Evolutionary conservation across 2,113 vertebrate species (phyloP).

Genomic region (Aleadryas rufinucha): DNA sequence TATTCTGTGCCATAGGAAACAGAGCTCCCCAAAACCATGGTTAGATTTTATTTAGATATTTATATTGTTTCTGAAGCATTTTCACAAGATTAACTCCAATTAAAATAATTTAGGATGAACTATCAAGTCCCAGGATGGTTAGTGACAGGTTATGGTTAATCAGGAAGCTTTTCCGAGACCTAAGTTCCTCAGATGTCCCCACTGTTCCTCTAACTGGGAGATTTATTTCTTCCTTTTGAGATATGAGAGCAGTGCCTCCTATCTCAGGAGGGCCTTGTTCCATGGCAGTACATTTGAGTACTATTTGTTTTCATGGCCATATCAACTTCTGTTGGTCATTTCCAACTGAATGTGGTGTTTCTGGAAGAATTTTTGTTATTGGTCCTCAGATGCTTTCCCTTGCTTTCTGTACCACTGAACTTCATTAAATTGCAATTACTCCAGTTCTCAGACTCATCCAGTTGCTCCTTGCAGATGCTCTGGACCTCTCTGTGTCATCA

Average conservation of each 20-base stretch:
- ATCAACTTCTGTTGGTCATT: background rate
- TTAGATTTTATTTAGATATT: background rate
- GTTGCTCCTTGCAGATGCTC: background rate
- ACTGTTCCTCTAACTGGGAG: background rate
- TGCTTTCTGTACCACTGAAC: background rate
- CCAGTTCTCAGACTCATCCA: background rate
- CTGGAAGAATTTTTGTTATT: background rate
- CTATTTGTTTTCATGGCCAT: background rate
- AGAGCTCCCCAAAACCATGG: background rate
- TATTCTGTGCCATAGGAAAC: background rate
- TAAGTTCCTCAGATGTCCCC: background rate
- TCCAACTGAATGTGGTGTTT: background rate
- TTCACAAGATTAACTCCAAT: background rate
- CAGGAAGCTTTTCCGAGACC: background rate
- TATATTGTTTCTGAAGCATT: background rate
- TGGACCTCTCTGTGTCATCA: background rate
- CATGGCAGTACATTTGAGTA: background rate
- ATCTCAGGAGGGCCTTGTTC: background rate
- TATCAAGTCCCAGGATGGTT: background rate
- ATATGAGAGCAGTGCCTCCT: background rate
- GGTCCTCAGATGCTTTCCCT: background rate
- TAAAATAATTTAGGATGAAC: background rate
- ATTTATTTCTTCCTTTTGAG: background rate
- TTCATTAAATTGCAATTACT: background rate
- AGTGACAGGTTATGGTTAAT: background rate